Percentiles rank a stretch among this genome's conserved stretches.
These are phyloP conservation scores for Hirtodrosophila duncani DNA, from an alignment of 2,888 invertebrate genomes.

Conservation along the genomic window DNA sequence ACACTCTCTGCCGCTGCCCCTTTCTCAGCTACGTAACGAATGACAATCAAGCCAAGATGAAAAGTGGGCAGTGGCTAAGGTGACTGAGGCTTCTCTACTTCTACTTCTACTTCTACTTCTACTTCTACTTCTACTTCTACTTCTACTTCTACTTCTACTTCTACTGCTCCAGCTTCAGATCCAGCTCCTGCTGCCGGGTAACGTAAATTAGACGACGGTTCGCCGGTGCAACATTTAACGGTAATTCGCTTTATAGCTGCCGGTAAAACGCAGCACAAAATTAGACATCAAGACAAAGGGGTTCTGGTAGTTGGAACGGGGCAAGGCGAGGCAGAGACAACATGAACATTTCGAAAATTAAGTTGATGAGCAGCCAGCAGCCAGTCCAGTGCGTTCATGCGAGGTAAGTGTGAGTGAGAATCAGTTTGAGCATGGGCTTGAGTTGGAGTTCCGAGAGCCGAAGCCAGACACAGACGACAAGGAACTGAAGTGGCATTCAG, in stretches of 20 bases:
- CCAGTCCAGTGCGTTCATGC: slow-evolving; percentile 3
- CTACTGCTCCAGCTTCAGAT: slow-evolving; percentile 8
- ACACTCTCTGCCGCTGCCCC: neutral
- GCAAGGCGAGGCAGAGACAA: slow-evolving; percentile 20
- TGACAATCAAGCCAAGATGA: slow-evolving; percentile 72
- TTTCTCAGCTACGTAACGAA: slow-evolving; percentile 56
- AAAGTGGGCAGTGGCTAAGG: slow-evolving; percentile 61
- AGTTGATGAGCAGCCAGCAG: slow-evolving; percentile 54
- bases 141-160: neutral
- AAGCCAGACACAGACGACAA: slow-evolving; percentile 3
- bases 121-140: neutral
- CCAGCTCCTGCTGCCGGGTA: slow-evolving; percentile 45
- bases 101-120: neutral
- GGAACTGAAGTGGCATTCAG: slow-evolving; percentile 39
- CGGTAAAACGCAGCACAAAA: slow-evolving; percentile 70
- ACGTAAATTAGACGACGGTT: slow-evolving; percentile 73
- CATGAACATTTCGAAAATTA: slow-evolving; percentile 67
- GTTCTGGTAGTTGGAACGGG: neutral
- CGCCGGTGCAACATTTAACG: slow-evolving; percentile 71
- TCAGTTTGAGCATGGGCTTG: too few relatives aligned
- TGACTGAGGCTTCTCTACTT: neutral
- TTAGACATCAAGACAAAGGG: slow-evolving; percentile 58
- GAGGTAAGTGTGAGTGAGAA: slow-evolving; percentile 6
- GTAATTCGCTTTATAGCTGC: slow-evolving; percentile 74
- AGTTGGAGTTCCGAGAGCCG: too few relatives aligned